A percentile compares a stretch with the other conserved stretches of the same genome.
Conservation (phyloP, 2,888 invertebrate genomes). For the Thera britannica region DNA sequence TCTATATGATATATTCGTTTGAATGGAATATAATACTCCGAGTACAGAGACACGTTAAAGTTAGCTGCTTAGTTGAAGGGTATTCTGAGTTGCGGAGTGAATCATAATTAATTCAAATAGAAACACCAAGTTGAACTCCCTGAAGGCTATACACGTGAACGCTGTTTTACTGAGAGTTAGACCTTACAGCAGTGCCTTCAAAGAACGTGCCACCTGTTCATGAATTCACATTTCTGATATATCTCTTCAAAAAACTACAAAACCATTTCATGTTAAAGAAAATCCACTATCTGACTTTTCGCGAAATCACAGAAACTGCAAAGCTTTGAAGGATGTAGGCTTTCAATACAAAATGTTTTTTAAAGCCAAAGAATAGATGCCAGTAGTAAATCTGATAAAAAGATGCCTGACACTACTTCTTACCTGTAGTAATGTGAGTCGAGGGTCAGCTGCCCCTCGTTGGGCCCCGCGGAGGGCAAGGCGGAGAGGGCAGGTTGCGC, state of each 20-base stretch:
- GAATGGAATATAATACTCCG: constrained; percentile 4
- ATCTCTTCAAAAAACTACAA: too few species aligned
- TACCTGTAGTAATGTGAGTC: constrained; percentile 78
- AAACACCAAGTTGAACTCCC: background rate
- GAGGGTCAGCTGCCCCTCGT: constrained; percentile 64
- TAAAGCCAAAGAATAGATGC: too few species aligned
- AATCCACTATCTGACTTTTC: too few species aligned
- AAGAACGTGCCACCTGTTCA: too few species aligned
- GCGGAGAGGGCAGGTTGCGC: constrained; percentile 72
- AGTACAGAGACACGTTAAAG: constrained; percentile 1
- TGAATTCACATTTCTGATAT: too few species aligned
- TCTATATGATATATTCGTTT: constrained; percentile 19
- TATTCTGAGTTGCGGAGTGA: background rate
- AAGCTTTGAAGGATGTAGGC: too few species aligned
- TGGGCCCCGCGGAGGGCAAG: constrained; percentile 61
- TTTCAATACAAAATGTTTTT: too few species aligned
- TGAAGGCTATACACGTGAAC: background rate
- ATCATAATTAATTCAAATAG: constrained; percentile 2
- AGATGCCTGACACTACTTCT: constrained; percentile 1
- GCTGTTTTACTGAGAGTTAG: too few species aligned
- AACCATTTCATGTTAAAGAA: too few species aligned
- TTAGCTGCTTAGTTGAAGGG: background rate
- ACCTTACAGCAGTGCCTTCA: too few species aligned
- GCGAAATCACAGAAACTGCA: too few species aligned
- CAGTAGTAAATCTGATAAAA: too few species aligned